Base-by-base conservation (phyloP, 1,140 invertebrate genomes). In the Lepidostoma basale region DNA sequence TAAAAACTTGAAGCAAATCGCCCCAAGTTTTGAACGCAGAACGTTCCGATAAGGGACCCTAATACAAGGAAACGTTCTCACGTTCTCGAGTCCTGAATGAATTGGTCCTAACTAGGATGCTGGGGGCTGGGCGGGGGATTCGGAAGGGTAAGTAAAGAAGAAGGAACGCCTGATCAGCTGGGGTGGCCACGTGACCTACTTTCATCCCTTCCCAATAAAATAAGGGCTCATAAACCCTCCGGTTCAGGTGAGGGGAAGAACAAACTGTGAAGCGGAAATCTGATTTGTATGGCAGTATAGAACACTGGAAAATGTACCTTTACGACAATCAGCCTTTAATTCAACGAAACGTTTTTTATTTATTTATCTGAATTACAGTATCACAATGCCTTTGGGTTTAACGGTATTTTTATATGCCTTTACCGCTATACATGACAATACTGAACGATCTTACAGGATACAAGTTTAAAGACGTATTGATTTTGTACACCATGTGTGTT, bases 191-290 rank as follows among this genome's bases (percentile, higher is more conserved):
- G 45, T 49, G 45, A 23, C 45, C 45, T 49, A 49, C 22, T 49
- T 49, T 23, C 18, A 22, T 18, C 45, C 45, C 23, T 18, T 23
- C 6, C 23, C 45, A 49, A 49, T 49, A 18, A 49, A 49, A 49
- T 49, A 49, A 49, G 45, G 45, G 45, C 18, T 49, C 45, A 49
- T 49, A 49, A 49, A 49, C 20, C 45, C 45, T 49, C 23, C 45
- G 45, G 45, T 18, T 49, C 20, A 49, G 45, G 45, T 10, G 45
- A n/a, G 18, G n/a, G 45, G 22, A n/a, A n/a, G 20, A 26, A n/a
- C 18, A 49, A 23, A 23, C 22, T 23, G 23, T n/a, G 25, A 12
- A 20, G 20, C 18, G 45, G 45, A 49, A 49, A 49, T 49, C 10
- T 49, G 6, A 49, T 49, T 49, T 20, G 25, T 49, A n/a, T 49